These are phyloP conservation scores for Monoplex corrugatus DNA, from an alignment of 2,888 invertebrate species.

Conservation along the genomic window DNA sequence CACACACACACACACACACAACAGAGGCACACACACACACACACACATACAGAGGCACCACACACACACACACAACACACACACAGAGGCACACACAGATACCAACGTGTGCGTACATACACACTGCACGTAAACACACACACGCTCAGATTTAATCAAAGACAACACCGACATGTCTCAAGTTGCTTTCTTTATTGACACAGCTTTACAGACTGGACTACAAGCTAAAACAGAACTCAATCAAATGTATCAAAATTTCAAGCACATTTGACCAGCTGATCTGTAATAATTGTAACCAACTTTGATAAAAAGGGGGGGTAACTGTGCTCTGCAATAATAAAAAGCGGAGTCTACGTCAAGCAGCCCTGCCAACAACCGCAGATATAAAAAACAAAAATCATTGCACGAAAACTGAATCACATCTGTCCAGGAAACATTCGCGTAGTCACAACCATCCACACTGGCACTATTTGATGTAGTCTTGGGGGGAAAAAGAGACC, in stretches of 20 bases:
- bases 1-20: not conserved
- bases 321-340: conserved; percentile 32
- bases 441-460: conserved; percentile 46
- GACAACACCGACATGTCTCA: not conserved
- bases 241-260: conserved; percentile 36
- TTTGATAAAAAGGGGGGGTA: not conserved
- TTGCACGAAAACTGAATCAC: conserved; percentile 46
- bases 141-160: too few species aligned
- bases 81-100: not conserved
- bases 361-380: conserved; percentile 26
- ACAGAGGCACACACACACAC: not conserved
- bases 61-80: too few species aligned
- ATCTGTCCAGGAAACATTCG: conserved; percentile 32
- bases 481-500: not conserved
- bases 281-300: conserved; percentile 27
- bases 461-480: not conserved
- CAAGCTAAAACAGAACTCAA: conserved; percentile 59
- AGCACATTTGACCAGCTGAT: conserved; percentile 31
- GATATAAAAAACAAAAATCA: conserved; percentile 32
- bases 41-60: too few species aligned
- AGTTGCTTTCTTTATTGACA: conserved; percentile 64
- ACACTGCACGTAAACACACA: not conserved
- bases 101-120: too few species aligned
- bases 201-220: conserved; percentile 74
- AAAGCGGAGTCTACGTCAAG: conserved; percentile 34